Evolutionary conservation across 1,140 invertebrate genomes (phyloP).

Genomic region (Teleopsis dalmanni): DNA sequence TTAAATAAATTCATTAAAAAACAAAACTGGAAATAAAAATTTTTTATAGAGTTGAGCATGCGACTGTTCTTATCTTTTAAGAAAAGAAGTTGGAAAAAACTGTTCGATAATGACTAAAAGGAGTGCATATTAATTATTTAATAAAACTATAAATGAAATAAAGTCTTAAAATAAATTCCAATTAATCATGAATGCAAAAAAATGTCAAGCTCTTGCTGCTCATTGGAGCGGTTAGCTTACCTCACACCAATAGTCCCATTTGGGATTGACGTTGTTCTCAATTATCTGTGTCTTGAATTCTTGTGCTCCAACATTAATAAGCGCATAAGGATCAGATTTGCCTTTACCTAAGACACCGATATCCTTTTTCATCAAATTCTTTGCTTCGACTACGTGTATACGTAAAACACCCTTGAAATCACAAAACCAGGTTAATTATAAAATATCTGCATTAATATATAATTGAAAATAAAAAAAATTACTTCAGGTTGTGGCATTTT

Average conservation of each 20-base stretch:
- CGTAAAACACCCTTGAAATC: constrained; percentile 64
- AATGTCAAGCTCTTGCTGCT: too few species aligned
- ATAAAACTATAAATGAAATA: too few species aligned
- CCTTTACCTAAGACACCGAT: constrained; percentile 85
- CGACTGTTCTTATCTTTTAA: too few species aligned
- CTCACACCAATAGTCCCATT: constrained; percentile 92
- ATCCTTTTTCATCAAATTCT: constrained; percentile 87
- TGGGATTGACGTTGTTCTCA: constrained; percentile 84
- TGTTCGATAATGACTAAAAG: too few species aligned
- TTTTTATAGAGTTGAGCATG: background rate
- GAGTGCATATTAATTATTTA: too few species aligned
- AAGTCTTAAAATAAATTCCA: too few species aligned
- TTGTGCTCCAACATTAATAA: constrained; percentile 79
- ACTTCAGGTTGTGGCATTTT: constrained; percentile 86
- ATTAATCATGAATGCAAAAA: too few species aligned
- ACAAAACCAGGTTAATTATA: background rate
- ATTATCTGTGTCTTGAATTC: constrained; percentile 83
- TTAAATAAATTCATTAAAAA: too few species aligned
- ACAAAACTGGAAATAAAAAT: constrained; percentile 13
- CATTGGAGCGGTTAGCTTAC: too few species aligned
- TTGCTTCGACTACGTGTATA: constrained; percentile 86
- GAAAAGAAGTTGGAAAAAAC: too few species aligned
- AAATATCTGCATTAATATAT: background rate
- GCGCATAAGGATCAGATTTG: constrained; percentile 91
- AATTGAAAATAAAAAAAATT: constrained; percentile 21